phyloP scores from a whole-genome alignment of 1,140 invertebrate genomes.

The Atta colombica region DNA sequence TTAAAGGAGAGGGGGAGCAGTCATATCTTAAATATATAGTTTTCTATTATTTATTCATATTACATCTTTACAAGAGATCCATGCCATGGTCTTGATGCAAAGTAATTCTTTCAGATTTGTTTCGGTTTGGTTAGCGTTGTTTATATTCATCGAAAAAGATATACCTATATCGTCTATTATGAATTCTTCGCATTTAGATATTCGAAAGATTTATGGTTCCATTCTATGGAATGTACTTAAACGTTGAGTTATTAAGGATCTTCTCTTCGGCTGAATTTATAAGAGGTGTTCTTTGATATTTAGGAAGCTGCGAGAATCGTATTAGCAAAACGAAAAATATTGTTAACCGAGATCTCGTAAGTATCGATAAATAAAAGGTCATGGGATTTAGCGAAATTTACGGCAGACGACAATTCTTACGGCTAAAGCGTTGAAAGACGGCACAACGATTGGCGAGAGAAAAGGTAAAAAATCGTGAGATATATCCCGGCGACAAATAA shows the following conservation, averaged over 20 bases:
- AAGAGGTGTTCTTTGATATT: constrained; percentile 58
- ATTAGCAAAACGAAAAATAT: constrained; percentile 48
- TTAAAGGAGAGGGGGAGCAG: no score
- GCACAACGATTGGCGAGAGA: constrained; percentile 47
- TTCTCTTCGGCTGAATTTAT: constrained; percentile 63
- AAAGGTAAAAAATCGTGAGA: constrained; percentile 40
- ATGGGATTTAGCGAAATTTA: constrained; percentile 65
- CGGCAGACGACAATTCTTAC: constrained; percentile 51
- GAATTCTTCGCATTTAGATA: constrained; percentile 37
- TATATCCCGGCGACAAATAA: constrained; percentile 62
- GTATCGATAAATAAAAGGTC: constrained; percentile 73
- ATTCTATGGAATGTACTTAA: constrained; percentile 61
- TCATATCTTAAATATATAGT: background rate
- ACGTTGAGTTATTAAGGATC: constrained; percentile 43
- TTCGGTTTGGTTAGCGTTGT: background rate
- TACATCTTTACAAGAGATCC: background rate
- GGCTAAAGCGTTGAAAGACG: constrained; percentile 42
- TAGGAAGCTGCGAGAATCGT: constrained; percentile 29
- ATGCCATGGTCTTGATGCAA: background rate
- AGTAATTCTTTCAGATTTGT: constrained; percentile 22
- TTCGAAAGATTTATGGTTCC: constrained; percentile 55
- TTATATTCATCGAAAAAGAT: constrained; percentile 14
- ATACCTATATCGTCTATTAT: background rate
- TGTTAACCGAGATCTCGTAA: constrained; percentile 68
- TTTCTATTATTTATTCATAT: background rate